Conservation (phyloP, 2,888 invertebrate species). For the Meta bourneti region DNA sequence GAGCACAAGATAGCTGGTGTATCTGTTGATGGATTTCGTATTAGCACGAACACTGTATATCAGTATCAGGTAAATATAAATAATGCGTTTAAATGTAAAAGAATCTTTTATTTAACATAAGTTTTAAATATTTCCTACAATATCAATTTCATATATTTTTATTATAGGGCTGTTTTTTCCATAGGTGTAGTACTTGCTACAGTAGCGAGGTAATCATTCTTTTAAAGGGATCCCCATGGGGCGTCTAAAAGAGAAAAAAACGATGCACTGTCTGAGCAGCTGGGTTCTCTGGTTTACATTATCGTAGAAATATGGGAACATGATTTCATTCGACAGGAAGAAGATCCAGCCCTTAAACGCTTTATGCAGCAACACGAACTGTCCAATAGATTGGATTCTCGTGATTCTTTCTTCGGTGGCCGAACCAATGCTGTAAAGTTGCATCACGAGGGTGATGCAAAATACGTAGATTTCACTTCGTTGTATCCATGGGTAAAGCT, state of each 20-base stretch:
- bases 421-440: no score
- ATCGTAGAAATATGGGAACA: constrained; percentile 22
- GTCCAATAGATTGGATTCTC: no score
- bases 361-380: no score
- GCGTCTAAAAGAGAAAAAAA: neutral
- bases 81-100: neutral
- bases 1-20: no score
- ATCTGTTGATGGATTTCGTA: no score
- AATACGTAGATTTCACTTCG: no score
- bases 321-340: neutral
- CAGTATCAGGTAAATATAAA: no score
- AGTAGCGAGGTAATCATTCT: neutral
- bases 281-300: neutral
- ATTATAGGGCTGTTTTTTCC: neutral
- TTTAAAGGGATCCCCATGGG: neutral
- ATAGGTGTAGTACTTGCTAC: neutral
- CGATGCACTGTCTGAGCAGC: neutral
- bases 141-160: neutral
- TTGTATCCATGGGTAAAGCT: no score
- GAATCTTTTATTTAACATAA: neutral
- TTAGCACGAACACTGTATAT: constrained; percentile 23
- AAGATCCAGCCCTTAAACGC: neutral
- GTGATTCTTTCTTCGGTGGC: no score
- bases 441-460: no score
- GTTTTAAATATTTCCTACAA: neutral